Base-by-base conservation (phyloP, 1,140 invertebrate genomes). In the Carposina sasakii region DNA sequence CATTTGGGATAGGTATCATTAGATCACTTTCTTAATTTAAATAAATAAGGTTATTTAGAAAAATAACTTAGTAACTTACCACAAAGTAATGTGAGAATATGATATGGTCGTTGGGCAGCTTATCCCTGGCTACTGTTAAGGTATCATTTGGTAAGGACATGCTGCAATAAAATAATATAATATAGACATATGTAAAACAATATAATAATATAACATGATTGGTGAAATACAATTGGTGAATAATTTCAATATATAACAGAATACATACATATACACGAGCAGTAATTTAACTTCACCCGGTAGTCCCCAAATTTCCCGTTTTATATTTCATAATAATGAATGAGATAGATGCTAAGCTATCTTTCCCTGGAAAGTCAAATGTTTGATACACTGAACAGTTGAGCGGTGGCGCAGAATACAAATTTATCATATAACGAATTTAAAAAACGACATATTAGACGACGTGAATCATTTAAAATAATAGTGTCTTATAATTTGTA, bases 191-290 rank as follows among this genome's bases (percentile, higher is more conserved):
- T 37, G 34, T 17, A 17, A 28, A 12, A 26, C 43, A 46, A 34
- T 13, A 42, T 48, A 16, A 10, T 44, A 33, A n/a, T 37, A 23
- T 1, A 36, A 10, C 1, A 24, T 34, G 26, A 26, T 39, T n/a
- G 12, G 8, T 3, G 24, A 34, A 24, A 34, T 2, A 34, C 5
- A 2, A 12, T 4, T 36, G 4, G 8, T 36, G 3, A 31, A 20
- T 0, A 8, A 21, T 46, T 46, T 2, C 1, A 46, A 23, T 24
- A 33, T 10, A 36, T n/a, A n/a, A n/a, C n/a, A n/a, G n/a, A n/a
- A n/a, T n/a, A n/a, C n/a, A n/a, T n/a, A 67, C 71, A 54, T 67
- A 82, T 76, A 72, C 76, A 46, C 21, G 60, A 28, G 78, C 39
- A 34, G 33, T 57, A 44, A 76, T n/a, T n/a, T n/a, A n/a, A n/a